Evolutionary conservation across 2,797 vertebrate genomes (phyloP).

Genomic region (Babyrousa celebensis): DNA sequence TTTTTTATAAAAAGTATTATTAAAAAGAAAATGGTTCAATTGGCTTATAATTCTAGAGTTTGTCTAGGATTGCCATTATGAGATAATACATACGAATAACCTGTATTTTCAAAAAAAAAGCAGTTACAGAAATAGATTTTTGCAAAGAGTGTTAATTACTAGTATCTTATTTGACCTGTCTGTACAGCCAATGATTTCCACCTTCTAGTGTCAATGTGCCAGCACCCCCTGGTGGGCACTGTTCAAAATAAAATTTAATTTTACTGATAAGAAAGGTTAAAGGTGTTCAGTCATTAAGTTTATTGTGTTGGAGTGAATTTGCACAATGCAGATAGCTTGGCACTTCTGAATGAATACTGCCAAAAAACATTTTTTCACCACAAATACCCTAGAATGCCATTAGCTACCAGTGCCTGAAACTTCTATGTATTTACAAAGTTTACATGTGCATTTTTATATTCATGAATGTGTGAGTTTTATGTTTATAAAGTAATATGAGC

Average conservation of each 20-base stretch:
- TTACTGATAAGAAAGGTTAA: slow-evolving; percentile 59
- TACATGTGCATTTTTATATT: neutral
- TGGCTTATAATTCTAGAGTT: neutral
- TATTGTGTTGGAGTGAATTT: neutral
- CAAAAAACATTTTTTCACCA: neutral
- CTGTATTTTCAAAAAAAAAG: neutral
- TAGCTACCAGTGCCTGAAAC: neutral
- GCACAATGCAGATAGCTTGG: neutral
- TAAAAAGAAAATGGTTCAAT: slow-evolving; percentile 14
- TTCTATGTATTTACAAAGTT: neutral
- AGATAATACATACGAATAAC: neutral
- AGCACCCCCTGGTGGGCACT: slow-evolving; percentile 83
- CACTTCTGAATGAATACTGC: neutral
- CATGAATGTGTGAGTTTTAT: neutral
- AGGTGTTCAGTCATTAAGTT: neutral
- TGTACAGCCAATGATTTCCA: neutral
- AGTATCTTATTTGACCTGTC: slow-evolving; percentile 23
- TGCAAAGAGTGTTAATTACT: neutral
- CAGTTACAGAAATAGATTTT: neutral
- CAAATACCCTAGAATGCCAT: neutral
- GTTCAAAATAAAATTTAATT: slow-evolving; percentile 65
- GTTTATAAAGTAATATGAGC: neutral
- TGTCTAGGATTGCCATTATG: neutral
- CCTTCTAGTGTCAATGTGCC: slow-evolving; percentile 76
- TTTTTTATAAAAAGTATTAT: neutral